These are phyloP conservation scores for Centropyge bicolor DNA, from an alignment of 2,797 vertebrate genomes.

Conservation along the genomic window DNA sequence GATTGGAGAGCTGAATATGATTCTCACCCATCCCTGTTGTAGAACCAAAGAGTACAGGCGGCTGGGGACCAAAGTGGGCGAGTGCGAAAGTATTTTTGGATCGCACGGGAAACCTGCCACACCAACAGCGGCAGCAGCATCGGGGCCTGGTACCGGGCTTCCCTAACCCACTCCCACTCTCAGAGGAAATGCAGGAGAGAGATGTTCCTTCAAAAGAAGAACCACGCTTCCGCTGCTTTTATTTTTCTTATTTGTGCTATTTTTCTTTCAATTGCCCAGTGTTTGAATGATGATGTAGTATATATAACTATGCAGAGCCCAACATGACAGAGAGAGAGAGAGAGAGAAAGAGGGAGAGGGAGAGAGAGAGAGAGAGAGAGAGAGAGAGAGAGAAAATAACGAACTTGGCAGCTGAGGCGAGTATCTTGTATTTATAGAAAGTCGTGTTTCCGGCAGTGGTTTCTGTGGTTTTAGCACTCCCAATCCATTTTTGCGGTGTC, in stretches of 20 bases:
- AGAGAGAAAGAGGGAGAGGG: slow-evolving; percentile 49
- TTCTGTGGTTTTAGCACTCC: slow-evolving; percentile 84
- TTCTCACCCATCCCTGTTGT: slow-evolving; percentile 82
- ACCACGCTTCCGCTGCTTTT: slow-evolving; percentile 82
- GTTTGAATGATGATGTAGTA: slow-evolving; percentile 78
- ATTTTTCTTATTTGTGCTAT: slow-evolving; percentile 75
- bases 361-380: slow-evolving; percentile 61
- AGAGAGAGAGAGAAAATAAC: slow-evolving; percentile 69
- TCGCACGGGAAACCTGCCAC: slow-evolving; percentile 87
- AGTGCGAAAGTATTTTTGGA: slow-evolving; percentile 88
- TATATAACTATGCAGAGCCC: slow-evolving; percentile 82
- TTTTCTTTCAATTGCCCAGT: slow-evolving; percentile 73
- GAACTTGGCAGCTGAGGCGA: slow-evolving; percentile 85
- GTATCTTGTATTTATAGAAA: slow-evolving; percentile 88
- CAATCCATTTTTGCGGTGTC: slow-evolving; percentile 86
- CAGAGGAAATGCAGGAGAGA: slow-evolving; percentile 79
- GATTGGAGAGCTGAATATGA: slow-evolving; percentile 79
- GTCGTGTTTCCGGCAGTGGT: slow-evolving; percentile 90
- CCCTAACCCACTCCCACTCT: slow-evolving; percentile 89
- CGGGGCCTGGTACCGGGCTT: slow-evolving; percentile 88
- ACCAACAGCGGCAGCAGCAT: slow-evolving; percentile 79
- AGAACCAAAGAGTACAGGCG: slow-evolving; percentile 82
- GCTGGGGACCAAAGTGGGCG: slow-evolving; percentile 89
- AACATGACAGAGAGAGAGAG: slow-evolving; percentile 73
- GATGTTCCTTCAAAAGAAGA: slow-evolving; percentile 82